Base-by-base conservation (phyloP, 2,888 invertebrate species). In the Torymus tubicola region DNA sequence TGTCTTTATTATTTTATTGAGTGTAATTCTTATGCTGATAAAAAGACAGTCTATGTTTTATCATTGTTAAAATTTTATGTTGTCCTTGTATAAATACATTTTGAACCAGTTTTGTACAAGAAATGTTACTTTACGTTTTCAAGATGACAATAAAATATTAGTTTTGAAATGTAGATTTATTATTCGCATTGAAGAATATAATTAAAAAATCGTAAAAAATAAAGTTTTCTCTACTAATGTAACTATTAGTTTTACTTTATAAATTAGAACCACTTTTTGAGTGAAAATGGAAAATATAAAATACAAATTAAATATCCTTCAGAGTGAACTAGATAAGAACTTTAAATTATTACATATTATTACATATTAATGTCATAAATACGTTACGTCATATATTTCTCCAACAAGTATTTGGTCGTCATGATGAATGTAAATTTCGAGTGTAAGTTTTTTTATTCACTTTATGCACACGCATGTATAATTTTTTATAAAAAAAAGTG, bases 381-480 rank as follows among this genome's bases (percentile, higher is more conserved):
- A 69, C 55, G 31, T 72, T 67, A 61, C 74, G 21, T 67, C 65
- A 71, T 71, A 71, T 65, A 71, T 71, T 71, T 71, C 13, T 31
- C 84, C 85, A 85, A 84, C 82, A 85, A 82, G 78, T 85, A 85
- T 85, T 86, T 87, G 85, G 85, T 87, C 86, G 86, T 85, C 84
- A 81, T 83, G 79, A 84, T 87, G 85, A 84, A 87, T 85, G 83
- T 81, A 85, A 70, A 74, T 79, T 79, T 84, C 82, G 75, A 81
- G 31, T 74, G 58, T 50, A 77, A 52, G 76, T 72, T 57, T 70
- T 14, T 14, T 60, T 14, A 71, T 64, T 65, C 24, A 55, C 24
- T 69, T 63, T 16, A 63, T 65, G 16, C 71, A 71, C 65, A 18
- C 24, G 18, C 16, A 31, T 31, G 12, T 50, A 10, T 42, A 1